Percentiles rank a stretch among this genome's conserved stretches.
Conservation (phyloP, 2,888 invertebrate genomes). For the Tromatobia lineatoria region DNA sequence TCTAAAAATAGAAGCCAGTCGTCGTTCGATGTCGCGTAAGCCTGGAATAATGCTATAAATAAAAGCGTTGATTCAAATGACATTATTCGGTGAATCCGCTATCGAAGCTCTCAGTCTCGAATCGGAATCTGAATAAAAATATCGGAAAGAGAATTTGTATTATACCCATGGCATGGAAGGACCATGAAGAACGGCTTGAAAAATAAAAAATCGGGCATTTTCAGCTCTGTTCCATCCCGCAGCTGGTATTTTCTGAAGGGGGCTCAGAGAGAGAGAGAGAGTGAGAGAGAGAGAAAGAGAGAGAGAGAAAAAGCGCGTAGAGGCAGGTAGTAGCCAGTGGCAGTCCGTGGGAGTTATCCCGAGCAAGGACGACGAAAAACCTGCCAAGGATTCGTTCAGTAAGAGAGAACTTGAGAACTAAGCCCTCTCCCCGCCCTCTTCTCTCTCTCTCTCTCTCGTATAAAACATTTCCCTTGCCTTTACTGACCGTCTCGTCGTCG, state of each 20-base stretch:
- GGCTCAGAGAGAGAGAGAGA: constrained; percentile 37
- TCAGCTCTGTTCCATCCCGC: constrained; percentile 43
- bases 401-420: constrained; percentile 15
- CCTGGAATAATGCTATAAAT: constrained; percentile 21
- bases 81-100: constrained; percentile 34
- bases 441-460: not conserved
- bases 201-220: constrained; percentile 45
- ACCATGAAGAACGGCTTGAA: constrained; percentile 2
- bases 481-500: constrained; percentile 18
- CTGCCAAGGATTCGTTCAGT: constrained; percentile 43
- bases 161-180: constrained; percentile 16
- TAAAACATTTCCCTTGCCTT: constrained; percentile 17
- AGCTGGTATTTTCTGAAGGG: constrained; percentile 64
- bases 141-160: constrained; percentile 56
- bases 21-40: not conserved
- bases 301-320: too few species aligned
- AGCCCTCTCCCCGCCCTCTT: not conserved
- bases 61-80: constrained; percentile 31
- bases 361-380: constrained; percentile 51
- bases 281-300: too few species aligned
- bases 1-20: not conserved
- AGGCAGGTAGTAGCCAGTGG: constrained; percentile 47
- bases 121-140: constrained; percentile 55
- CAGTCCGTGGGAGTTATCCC: constrained; percentile 61
- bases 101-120: constrained; percentile 22